These are phyloP conservation scores for Cephus pygmeus DNA, from an alignment of 2,888 invertebrate species.

Conservation along the genomic window DNA sequence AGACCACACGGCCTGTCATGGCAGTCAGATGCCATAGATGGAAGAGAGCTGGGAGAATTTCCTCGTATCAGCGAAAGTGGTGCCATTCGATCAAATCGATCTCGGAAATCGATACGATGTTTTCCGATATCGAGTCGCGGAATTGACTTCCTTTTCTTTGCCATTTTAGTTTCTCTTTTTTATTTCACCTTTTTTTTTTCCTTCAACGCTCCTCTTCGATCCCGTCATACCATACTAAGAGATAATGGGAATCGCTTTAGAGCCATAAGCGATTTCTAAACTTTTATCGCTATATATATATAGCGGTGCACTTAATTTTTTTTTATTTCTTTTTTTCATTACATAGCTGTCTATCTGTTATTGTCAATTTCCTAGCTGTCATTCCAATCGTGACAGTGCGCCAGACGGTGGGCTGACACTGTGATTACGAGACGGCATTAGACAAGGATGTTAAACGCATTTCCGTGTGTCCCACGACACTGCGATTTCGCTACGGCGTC, in stretches of 20 bases:
- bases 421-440: neutral
- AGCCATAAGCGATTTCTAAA: neutral
- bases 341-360: neutral
- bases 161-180: neutral
- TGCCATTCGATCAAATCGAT: slow-evolving; percentile 32
- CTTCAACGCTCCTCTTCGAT: neutral
- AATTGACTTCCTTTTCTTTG: neutral
- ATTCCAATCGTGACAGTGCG: neutral
- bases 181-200: neutral
- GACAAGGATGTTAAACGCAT: neutral
- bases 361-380: neutral
- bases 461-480: neutral
- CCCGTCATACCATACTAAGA: neutral
- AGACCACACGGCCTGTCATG: slow-evolving; percentile 38
- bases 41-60: slow-evolving; percentile 45
- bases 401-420: neutral
- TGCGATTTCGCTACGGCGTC: neutral
- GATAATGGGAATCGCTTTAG: neutral
- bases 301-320: no score
- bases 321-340: neutral
- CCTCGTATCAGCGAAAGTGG: slow-evolving; percentile 54
- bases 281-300: neutral
- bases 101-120: slow-evolving; percentile 28
- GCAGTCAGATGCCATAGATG: slow-evolving; percentile 40
- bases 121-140: neutral